Percentiles rank a stretch among this genome's conserved stretches.
Evolutionary conservation across 2,888 invertebrate species (phyloP).

Genomic region (Tineola bisselliella): DNA sequence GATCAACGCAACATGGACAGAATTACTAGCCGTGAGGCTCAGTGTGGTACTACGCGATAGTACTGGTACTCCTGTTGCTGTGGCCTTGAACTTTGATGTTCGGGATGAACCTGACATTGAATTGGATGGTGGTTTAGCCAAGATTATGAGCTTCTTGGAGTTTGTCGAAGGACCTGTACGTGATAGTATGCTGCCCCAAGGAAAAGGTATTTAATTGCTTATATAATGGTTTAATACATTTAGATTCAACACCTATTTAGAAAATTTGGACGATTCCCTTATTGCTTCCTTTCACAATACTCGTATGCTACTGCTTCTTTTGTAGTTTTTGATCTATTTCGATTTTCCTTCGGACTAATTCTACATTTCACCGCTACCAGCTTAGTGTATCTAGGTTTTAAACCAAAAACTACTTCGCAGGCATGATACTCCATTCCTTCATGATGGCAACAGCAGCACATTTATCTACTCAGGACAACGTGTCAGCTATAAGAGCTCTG

Average conservation of each 20-base stretch:
- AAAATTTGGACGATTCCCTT: too few relatives aligned
- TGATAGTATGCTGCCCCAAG: constrained; percentile 55
- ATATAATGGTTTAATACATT: too few relatives aligned
- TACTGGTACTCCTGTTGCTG: constrained; percentile 67
- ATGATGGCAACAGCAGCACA: constrained; percentile 85
- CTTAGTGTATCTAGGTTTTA: too few relatives aligned
- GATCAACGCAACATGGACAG: constrained; percentile 75
- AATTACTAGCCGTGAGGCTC: constrained; percentile 73
- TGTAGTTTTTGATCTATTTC: too few relatives aligned
- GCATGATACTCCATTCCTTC: constrained; percentile 78
- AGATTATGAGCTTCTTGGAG: constrained; percentile 83
- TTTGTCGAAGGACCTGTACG: constrained; percentile 78
- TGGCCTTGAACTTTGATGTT: constrained; percentile 83
- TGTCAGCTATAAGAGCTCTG: constrained; percentile 80
- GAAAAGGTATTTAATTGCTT: constrained; percentile 54
- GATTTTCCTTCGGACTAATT: too few relatives aligned
- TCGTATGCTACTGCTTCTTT: too few relatives aligned
- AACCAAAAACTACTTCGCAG: constrained; percentile 18
- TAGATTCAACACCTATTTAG: too few relatives aligned
- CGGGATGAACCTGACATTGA: constrained; percentile 81
- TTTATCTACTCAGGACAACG: constrained; percentile 77
- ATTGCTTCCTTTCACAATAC: too few relatives aligned
- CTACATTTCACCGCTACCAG: too few relatives aligned
- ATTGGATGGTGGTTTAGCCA: constrained; percentile 72
- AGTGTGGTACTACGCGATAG: constrained; percentile 76